Conservation (phyloP, 2,797 vertebrate genomes). For the Natrix natrix region DNA sequence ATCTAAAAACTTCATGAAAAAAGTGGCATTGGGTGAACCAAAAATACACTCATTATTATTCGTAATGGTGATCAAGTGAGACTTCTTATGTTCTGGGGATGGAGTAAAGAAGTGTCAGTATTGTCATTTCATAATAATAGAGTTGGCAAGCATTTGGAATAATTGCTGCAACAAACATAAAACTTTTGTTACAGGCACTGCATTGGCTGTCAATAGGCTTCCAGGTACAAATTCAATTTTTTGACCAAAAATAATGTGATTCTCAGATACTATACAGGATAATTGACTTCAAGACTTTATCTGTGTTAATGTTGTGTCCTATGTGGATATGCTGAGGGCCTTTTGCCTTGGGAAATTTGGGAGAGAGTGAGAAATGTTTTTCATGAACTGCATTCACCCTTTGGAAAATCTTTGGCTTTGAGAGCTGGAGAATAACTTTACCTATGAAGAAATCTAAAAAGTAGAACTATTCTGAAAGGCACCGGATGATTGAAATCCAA, state of each 20-base stretch:
- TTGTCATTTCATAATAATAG: not conserved
- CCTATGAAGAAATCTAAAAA: not conserved
- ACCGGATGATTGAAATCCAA: not conserved
- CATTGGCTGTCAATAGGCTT: not conserved
- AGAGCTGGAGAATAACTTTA: not conserved
- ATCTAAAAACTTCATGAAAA: not conserved
- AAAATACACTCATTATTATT: not conserved
- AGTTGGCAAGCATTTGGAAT: not conserved
- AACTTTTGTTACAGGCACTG: not conserved
- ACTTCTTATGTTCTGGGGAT: not conserved
- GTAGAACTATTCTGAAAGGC: not conserved
- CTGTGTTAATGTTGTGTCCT: not conserved
- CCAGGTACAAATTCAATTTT: not conserved
- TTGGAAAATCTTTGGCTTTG: not conserved
- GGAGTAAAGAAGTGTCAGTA: not conserved
- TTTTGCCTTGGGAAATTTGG: not conserved
- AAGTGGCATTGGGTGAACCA: not conserved
- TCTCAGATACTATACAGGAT: not conserved
- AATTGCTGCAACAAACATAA: not conserved
- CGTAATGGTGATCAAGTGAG: not conserved
- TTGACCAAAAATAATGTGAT: not conserved
- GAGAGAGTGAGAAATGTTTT: not conserved
- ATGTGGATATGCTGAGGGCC: not conserved
- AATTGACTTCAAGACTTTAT: not conserved
- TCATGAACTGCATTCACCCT: not conserved